A percentile compares a stretch with the other conserved stretches of the same genome.
These are phyloP conservation scores for Drosophila niveifrons DNA, from an alignment of 2,888 invertebrate genomes.

Conservation along the genomic window DNA sequence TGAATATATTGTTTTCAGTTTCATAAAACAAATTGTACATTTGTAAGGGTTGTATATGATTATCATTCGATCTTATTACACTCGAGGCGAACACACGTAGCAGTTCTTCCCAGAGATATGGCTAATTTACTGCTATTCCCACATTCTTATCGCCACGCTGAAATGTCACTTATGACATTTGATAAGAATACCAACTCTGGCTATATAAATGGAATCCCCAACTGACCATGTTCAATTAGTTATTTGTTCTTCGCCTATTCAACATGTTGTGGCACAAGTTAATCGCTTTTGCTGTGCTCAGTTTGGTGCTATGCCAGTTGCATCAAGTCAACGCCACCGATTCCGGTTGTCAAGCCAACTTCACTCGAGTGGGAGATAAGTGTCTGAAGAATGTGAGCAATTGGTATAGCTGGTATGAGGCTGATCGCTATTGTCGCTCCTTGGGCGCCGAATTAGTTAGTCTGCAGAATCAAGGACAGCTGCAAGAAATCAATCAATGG, in stretches of 20 bases:
- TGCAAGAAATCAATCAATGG: conserved; percentile 39
- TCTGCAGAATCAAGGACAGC: conserved; percentile 36
- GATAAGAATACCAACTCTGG: no score
- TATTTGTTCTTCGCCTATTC: neutral
- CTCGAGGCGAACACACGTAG: no score
- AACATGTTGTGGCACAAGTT: conserved; percentile 30
- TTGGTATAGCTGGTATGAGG: conserved; percentile 52
- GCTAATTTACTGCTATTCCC: no score
- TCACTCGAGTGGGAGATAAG: conserved; percentile 46
- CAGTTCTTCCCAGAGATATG: neutral
- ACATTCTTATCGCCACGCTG: neutral
- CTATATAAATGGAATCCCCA: no score
- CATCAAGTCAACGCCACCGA: neutral
- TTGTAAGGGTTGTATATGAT: no score
- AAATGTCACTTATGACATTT: no score
- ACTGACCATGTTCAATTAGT: neutral
- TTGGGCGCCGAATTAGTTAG: conserved; percentile 50
- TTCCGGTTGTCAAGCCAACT: conserved; percentile 34
- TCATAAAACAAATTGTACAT: no score
- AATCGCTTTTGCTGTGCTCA: conserved; percentile 8
- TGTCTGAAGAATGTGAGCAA: conserved; percentile 21
- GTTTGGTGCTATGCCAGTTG: conserved; percentile 15
- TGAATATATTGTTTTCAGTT: no score
- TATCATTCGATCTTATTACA: no score
- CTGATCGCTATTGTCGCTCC: conserved; percentile 59